These are phyloP conservation scores for Phoeniculus purpureus DNA, from an alignment of 2,797 vertebrate species.

Conservation along the genomic window DNA sequence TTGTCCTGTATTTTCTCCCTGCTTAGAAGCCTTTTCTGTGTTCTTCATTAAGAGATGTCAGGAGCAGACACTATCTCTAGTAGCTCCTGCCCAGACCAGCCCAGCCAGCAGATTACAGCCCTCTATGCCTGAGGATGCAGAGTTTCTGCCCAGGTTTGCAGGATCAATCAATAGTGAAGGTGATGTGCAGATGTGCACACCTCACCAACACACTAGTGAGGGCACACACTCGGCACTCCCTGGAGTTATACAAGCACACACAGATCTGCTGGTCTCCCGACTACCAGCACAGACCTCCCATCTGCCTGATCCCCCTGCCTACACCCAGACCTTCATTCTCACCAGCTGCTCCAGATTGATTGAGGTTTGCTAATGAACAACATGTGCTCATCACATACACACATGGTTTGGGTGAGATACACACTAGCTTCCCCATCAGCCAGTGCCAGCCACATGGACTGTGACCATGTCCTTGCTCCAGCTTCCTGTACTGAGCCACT, in stretches of 20 bases:
- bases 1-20: not conserved
- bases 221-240: not conserved
- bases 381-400: accelerated
- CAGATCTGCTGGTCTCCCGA: not conserved
- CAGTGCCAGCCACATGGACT: not conserved
- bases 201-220: not conserved
- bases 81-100: not conserved
- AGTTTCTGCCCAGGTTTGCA: not conserved
- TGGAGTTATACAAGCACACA: not conserved
- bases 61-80: not conserved
- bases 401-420: not conserved
- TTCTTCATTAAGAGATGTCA: not conserved
- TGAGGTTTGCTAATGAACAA: not conserved
- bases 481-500: not conserved
- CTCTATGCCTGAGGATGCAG: accelerated
- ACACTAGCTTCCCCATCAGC: not conserved
- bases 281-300: not conserved
- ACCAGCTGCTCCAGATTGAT: not conserved
- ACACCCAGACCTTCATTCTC: accelerated
- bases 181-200: accelerated
- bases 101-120: not conserved
- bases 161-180: not conserved
- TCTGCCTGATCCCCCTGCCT: not conserved
- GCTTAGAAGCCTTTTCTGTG: not conserved
- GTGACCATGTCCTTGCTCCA: not conserved